Percentiles rank a stretch among this genome's conserved stretches.
Conservation (phyloP, 2,113 vertebrate genomes). For the Chrysochloris asiatica region DNA sequence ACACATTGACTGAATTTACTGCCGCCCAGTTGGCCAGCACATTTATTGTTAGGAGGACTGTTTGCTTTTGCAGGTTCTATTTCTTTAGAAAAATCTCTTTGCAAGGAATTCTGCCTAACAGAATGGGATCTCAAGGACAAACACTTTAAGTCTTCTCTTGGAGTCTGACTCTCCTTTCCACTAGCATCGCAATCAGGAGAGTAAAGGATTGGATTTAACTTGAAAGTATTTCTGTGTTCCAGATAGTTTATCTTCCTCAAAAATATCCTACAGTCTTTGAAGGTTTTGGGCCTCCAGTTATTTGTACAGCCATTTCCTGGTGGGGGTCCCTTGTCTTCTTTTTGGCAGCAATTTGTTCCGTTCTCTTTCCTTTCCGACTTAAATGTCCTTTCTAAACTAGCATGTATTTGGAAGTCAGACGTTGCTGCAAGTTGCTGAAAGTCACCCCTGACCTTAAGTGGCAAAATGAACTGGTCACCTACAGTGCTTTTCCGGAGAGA, state of each 20-base stretch:
- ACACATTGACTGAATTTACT: conserved; percentile 78
- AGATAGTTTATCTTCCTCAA: conserved; percentile 94
- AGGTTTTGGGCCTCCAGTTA: conserved; percentile 90
- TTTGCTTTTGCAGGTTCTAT: conserved; percentile 76
- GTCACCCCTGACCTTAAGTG: conserved; percentile 76
- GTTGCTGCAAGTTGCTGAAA: conserved; percentile 76
- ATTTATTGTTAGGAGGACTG: conserved; percentile 73
- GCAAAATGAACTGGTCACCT: conserved; percentile 73
- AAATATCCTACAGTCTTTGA: conserved; percentile 97
- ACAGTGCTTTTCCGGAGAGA: conserved; percentile 68
- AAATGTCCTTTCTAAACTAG: conserved; percentile 77
- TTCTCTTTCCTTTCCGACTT: conserved; percentile 80
- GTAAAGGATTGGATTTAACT: conserved; percentile 81
- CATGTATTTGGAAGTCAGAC: conserved; percentile 75
- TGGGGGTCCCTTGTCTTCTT: conserved; percentile 80
- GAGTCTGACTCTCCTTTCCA: conserved; percentile 72
- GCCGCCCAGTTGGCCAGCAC: conserved; percentile 72
- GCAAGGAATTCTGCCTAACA: conserved; percentile 76
- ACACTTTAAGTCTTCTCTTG: conserved; percentile 78
- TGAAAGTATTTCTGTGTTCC: conserved; percentile 86
- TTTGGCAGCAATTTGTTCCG: conserved; percentile 73
- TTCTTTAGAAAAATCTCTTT: conserved; percentile 75
- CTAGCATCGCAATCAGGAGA: conserved; percentile 80
- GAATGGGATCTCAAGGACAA: conserved; percentile 84
- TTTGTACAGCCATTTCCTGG: conserved; percentile 86